Base-by-base conservation (phyloP, 2,797 vertebrate genomes). In the Garrulus glandarius region DNA sequence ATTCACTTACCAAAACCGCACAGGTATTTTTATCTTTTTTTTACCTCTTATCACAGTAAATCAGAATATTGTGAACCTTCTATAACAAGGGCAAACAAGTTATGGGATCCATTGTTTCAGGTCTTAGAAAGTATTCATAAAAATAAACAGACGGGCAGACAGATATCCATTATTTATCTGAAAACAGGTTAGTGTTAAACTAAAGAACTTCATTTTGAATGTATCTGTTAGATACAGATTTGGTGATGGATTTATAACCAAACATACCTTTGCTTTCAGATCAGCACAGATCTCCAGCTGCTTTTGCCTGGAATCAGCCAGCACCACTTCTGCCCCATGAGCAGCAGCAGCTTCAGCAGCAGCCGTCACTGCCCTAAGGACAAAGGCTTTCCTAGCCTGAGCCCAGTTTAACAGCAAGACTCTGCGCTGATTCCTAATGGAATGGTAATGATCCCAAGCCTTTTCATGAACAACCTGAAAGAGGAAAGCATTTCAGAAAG, bases 201-300 rank as follows among this genome's bases (percentile, higher is more conserved):
- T 59, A 36, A 55, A 72, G 72, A 43, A 3, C 24, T 69, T 53
- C 10, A 13, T 70, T 75, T 70, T 36, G 23, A 81, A 79, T 36
- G 53, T 27, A 11, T 11, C 75, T 77, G 37, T 27, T 26, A 46
- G 50, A 16, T 7, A 1, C 19, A 82, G 72, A 53, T 39, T 50
- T 46, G 81, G 85, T 11, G 32, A 36, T 6, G 39, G 72, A 53
- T 85, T 61, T 68, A 21, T 32, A 89, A 52, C 11, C 1, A 2
- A 69, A 36, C 92, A 36, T 92, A 99, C 99, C 98, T 99, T 99
- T 89, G 98, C 98, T 96, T 98, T 99, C 95, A 99, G 98, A 41
- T 96, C 97, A 26, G 94, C 97, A 95, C 99, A 99, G 86, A 99
- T 96, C 91, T 99, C 98, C 97, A 98, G 98, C 34, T 99, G 99